Evolutionary conservation across 2,888 invertebrate genomes (phyloP), one percentile per base, ranked within the genome.

Genomic region (Masnerella sp.): DNA sequence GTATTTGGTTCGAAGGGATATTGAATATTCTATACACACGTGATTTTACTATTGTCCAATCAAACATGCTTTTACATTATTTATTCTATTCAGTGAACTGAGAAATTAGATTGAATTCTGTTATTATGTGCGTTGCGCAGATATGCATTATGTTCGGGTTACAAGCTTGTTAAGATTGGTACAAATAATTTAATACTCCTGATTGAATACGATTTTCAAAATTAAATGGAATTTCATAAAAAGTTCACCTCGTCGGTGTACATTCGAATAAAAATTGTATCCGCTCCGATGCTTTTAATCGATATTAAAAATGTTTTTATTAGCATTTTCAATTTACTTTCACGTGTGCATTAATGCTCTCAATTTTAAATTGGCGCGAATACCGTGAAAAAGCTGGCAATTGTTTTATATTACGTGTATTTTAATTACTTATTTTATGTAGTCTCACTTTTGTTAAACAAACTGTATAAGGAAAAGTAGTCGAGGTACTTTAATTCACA

Each of bases 61-160:
- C 62, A 62, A 62, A 68, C 68, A 62, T 68, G 68, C 54, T 73
- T 58, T 67, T 73, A 62, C 68, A 73, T 62, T 74, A 69, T 68
- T 73, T 64, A 68, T 64, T 64, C 52, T 64, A 69, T 58, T 64
- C 68, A 65, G 17, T 69, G 59, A 69, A 69, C 65, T 59, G 69
- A 59, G 69, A 74, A 74, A 74, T 74, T 69, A 65, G 59, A 74
- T 74, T 74, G 58, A 54, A 51, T 68, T 68, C 56, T 56, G 67
- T 62, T 68, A 68, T 68, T 56, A 68, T 62, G 49, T 38, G 51
- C 40, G 51, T 68, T 47, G 42, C 32, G 17, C 38, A 58, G 36
- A 51, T 62, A 62, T 54, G 43, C 58, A 73, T 65, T 65, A 59
- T 59, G 52, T 56, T 73, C 58, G 15, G 18, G 68, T 62, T 68